Conservation (phyloP, 2,797 vertebrate species). For the Rhyacichthys aspro region DNA sequence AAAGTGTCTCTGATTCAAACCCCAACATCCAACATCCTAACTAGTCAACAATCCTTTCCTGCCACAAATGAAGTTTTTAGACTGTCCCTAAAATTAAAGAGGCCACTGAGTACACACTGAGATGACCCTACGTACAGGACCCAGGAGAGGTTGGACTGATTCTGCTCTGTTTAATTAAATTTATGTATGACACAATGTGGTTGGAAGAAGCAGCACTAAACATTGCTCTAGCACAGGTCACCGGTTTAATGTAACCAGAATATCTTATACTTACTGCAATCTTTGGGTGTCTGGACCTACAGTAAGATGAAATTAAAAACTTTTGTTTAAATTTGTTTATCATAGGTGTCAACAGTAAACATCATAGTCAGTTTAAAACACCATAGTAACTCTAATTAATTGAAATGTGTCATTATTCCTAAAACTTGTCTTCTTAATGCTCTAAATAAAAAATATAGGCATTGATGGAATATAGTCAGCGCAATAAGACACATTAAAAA, state of each 20-base stretch:
- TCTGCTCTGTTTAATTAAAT: conserved; percentile 47
- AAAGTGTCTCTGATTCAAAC: conserved; percentile 12
- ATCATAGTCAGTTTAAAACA: too few relatives aligned
- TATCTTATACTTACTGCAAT: too few relatives aligned
- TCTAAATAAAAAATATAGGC: too few relatives aligned
- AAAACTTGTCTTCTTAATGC: too few relatives aligned
- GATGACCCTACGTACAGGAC: conserved; percentile 32
- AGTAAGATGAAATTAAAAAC: too few relatives aligned
- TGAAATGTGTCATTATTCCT: too few relatives aligned
- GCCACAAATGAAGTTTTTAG: background rate
- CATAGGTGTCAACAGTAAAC: too few relatives aligned
- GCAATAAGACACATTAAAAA: background rate
- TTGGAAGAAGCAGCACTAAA: background rate
- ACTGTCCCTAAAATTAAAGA: conserved; percentile 12
- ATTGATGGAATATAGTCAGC: background rate
- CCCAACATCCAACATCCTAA: background rate
- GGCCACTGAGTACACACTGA: conserved; percentile 21
- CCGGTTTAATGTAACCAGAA: too few relatives aligned
- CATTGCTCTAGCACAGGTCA: background rate
- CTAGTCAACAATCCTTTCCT: too few relatives aligned
- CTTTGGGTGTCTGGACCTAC: too few relatives aligned
- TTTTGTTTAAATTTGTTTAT: too few relatives aligned
- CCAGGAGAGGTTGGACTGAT: conserved; percentile 43
- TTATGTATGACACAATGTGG: conserved; percentile 18
- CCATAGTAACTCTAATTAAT: too few relatives aligned